Base-by-base conservation (phyloP, 2,888 invertebrate species). In the Netelia inedita region DNA sequence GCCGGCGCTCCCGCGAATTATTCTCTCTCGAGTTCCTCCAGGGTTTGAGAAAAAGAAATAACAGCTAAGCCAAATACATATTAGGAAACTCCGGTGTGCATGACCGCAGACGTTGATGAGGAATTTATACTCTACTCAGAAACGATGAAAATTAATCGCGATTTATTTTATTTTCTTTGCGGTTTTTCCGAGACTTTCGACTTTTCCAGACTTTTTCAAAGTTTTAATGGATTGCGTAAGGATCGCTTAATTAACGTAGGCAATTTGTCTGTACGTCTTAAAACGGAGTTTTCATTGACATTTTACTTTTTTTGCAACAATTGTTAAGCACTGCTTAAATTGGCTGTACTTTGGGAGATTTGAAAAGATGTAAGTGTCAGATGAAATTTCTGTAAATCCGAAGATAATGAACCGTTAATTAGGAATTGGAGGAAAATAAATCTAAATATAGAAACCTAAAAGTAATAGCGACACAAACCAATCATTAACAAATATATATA, bases 31-130 rank as follows among this genome's bases (percentile, higher is more conserved):
- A 35, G 35, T 66, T 43, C 41, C 55, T 14, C 46, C 46, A 74
- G 73, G 86, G 76, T 53, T 53, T 19, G 16, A 55, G 10, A 66
- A 14, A 63, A 72, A 66, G 73, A 83, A 14, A 83, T 46, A 82
- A 84, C 82, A 75, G 79, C 81, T 83, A 84, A 72, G 23, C 79
- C 72, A 84, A 73, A 80, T 75, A 82, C 84, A 79, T 86, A 86
- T 86, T 86, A 86, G 84, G 84, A 71, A 68, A 61, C 55, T 68
- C 41, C 19, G 19, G 74, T 43, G 55, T 57, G n/a, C 63, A 73
- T 53, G 73, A 74, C 61, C 41, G 43, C 41, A 76, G 76, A 78
- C 73, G 23, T 35, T 19, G 21, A 41, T n/a, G 73, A 50, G 46
- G n/a, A 59, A 46, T 66, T 57, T 65, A 46, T 68, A 78, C 79